phyloP scores from a whole-genome alignment of 1,140 invertebrate genomes.

The Samia ricini region DNA sequence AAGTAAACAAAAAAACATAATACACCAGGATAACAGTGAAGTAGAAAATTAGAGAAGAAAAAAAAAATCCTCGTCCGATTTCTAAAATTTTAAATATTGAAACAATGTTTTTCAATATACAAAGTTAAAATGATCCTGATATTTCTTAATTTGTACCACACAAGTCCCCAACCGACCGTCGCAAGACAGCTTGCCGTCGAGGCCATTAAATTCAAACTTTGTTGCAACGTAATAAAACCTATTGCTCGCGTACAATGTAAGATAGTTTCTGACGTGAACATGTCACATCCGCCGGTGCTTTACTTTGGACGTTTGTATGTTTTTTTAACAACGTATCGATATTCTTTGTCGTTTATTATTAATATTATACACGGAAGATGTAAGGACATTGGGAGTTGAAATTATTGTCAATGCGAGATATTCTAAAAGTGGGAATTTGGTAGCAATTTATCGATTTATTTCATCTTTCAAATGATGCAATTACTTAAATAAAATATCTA shows the following conservation, averaged over 20 bases:
- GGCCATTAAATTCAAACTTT: constrained; percentile 36
- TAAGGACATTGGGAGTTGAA: neutral
- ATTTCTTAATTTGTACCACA: neutral
- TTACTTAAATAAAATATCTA: no score
- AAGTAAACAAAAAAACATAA: no score
- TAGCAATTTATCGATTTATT: no score
- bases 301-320: constrained; percentile 11
- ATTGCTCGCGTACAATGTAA: constrained; percentile 4
- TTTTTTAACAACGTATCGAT: constrained; percentile 47
- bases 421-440: neutral
- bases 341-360: constrained; percentile 33
- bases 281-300: constrained; percentile 35
- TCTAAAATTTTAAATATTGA: no score
- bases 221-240: constrained; percentile 34
- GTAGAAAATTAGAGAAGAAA: no score
- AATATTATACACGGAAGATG: neutral
- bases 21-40: no score
- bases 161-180: neutral
- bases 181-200: neutral
- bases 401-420: neutral
- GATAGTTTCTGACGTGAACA: constrained; percentile 10
- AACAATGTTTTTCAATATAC: no score
- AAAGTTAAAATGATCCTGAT: no score
- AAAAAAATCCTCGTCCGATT: no score
- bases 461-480: no score